Base-by-base conservation (phyloP, 2,113 vertebrate species). In the Ramphastos sulfuratus region DNA sequence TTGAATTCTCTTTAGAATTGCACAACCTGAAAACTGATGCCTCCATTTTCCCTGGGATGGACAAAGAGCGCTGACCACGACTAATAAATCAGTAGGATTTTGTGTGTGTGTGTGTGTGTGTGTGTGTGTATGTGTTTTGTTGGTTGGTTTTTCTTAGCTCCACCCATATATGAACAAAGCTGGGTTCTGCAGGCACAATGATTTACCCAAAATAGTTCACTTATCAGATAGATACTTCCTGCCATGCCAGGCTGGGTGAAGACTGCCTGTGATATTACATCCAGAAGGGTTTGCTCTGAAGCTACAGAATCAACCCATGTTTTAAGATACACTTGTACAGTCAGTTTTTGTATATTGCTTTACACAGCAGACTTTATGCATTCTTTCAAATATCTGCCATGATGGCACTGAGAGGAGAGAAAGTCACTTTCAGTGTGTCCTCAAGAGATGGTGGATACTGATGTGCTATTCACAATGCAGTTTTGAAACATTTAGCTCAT, bases 191-290 rank as follows among this genome's bases (percentile, higher is more conserved):
- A 64, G 82, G 69, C 82, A 95, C 82, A 91, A 60, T 75, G 87
- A 82, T 86, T 63, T 89, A 76, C 81, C 54, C 52, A 87, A 84
- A 96, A 94, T 90, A 95, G 74, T 42, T 93, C 71, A 50, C 46
- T 95, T 95, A 97, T 95, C 95, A 89, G 93, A 86, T 18, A 69
- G 37, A 55, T 31, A 33, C 64, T 92, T 95, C 94, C 94, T 92
- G 77, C 77, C 39, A 7, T 93, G 74, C 50, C 88, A 90, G 80
- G 33, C 70, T 83, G 72, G 52, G 25, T 73, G 59, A 94, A 81
- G 74, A 66, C 33, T 63, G 67, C 46, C 12, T 70, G 52, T n/a
- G 56, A 30, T 60, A 52, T 56, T 87, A 64, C 31, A 78, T 42
- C 50, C 76, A 82, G 73, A 70, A 83, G 17, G 54, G 46, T 28